Conservation (phyloP, 2,113 vertebrate species). For the Cyprinodon tularosa region DNA sequence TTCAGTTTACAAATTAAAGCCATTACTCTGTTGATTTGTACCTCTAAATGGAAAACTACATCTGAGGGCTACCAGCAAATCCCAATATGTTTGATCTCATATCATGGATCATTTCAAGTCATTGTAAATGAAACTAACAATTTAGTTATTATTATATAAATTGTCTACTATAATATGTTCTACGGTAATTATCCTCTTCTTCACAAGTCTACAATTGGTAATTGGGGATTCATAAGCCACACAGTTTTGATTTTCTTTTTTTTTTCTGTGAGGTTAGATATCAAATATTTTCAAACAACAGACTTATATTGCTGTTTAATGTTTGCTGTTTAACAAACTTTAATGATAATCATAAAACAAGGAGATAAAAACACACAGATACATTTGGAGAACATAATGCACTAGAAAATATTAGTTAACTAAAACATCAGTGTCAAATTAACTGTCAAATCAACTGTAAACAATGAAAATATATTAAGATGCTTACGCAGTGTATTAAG, state of each 20-base stretch:
- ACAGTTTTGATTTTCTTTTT: background rate
- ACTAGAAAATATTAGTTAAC: background rate
- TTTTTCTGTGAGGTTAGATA: background rate
- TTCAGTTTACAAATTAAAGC: background rate
- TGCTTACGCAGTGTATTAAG: no score
- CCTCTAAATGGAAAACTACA: constrained; percentile 42
- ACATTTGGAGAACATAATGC: background rate
- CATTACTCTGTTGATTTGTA: constrained; percentile 37
- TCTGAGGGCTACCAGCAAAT: constrained; percentile 11
- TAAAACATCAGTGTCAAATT: background rate
- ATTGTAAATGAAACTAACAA: constrained; percentile 19
- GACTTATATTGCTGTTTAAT: background rate
- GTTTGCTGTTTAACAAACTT: background rate
- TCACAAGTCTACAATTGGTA: background rate
- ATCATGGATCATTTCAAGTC: constrained; percentile 1
- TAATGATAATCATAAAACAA: background rate
- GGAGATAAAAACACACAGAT: background rate
- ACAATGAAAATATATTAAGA: background rate
- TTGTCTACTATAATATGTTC: constrained; percentile 15
- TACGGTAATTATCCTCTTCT: constrained; percentile 1
- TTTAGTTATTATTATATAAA: constrained; percentile 28
- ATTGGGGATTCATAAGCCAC: background rate
- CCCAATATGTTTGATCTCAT: constrained; percentile 29
- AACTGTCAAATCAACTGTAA: background rate
- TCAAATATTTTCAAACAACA: background rate